Evolutionary conservation across 1,140 invertebrate genomes (phyloP).

Genomic region (Camponotus vicinus): DNA sequence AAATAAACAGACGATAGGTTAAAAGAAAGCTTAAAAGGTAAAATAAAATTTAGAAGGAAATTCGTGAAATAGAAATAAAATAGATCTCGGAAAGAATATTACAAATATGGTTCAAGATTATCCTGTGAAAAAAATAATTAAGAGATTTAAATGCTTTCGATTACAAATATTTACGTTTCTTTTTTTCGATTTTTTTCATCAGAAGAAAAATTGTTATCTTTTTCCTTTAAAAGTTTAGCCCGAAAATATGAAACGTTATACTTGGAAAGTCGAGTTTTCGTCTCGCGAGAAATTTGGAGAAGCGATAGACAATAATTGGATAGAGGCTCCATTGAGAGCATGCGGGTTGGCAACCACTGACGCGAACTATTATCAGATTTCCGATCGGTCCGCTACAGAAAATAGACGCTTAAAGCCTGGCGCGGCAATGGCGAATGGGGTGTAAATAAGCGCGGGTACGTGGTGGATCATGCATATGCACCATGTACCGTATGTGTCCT

Average conservation of each 20-base stretch:
- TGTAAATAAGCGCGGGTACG: conserved; percentile 72
- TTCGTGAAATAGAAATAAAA: not conserved
- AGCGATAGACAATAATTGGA: conserved; percentile 28
- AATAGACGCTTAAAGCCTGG: conserved; percentile 67
- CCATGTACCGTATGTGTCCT: conserved; percentile 65
- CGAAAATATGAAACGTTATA: conserved; percentile 35
- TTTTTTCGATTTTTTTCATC: not conserved
- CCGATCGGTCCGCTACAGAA: conserved; percentile 52
- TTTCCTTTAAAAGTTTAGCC: not conserved
- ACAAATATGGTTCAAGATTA: not conserved
- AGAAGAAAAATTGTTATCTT: not conserved
- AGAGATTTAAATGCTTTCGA: not conserved
- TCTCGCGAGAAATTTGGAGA: conserved; percentile 13
- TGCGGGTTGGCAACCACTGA: conserved; percentile 44
- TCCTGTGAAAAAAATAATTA: conserved; percentile 1
- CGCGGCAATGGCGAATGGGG: conserved; percentile 64
- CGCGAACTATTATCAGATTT: conserved; percentile 59
- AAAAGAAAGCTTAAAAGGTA: not conserved
- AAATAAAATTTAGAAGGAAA: not conserved
- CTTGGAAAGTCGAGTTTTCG: not conserved
- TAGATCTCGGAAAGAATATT: not conserved
- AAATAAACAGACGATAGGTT: not conserved
- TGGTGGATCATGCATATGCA: conserved; percentile 75
- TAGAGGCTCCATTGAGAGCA: not conserved
- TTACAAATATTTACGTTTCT: not conserved